These are phyloP conservation scores for Cheilosia impressa DNA, from an alignment of 2,888 invertebrate species.

Conservation along the genomic window DNA sequence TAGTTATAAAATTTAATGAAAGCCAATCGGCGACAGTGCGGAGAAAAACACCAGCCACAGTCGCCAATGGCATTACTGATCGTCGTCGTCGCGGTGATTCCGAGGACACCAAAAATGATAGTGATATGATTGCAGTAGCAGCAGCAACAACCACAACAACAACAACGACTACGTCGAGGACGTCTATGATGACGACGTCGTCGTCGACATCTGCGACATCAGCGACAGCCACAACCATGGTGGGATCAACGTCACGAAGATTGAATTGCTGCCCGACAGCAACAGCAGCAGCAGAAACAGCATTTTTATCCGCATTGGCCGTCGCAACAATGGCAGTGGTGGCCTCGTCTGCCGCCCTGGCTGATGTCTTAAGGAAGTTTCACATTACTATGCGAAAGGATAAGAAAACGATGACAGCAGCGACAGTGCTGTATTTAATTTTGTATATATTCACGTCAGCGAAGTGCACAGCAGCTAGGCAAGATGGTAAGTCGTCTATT, in stretches of 20 bases:
- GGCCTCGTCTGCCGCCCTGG: conserved; percentile 47
- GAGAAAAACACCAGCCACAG: conserved; percentile 58
- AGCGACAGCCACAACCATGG: conserved; percentile 42
- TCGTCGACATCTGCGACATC: background rate
- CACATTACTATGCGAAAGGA: conserved; percentile 73
- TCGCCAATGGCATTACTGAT: conserved; percentile 36
- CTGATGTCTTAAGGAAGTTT: conserved; percentile 69
- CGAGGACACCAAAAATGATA: conserved; percentile 62
- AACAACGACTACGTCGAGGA: conserved; percentile 7
- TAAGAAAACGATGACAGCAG: conserved; percentile 73
- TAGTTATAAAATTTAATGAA: conserved; percentile 76
- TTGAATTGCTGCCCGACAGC: conserved; percentile 74
- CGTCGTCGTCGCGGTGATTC: conserved; percentile 64
- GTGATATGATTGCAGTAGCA: conserved; percentile 69
- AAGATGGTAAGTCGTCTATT: conserved; percentile 66
- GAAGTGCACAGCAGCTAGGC: conserved; percentile 73
- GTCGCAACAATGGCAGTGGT: conserved; percentile 38
- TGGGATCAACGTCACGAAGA: conserved; percentile 73
- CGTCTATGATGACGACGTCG: conserved; percentile 17
- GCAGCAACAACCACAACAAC: conserved; percentile 6
- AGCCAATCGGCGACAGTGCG: conserved; percentile 71
- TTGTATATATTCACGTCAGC: conserved; percentile 75
- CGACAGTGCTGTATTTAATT: conserved; percentile 73
- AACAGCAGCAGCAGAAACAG: conserved; percentile 49
- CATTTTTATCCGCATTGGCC: conserved; percentile 68